Base-by-base conservation (phyloP, 53 echinoderm and acorn worm genomes). In the Paracentrotus lividus region DNA sequence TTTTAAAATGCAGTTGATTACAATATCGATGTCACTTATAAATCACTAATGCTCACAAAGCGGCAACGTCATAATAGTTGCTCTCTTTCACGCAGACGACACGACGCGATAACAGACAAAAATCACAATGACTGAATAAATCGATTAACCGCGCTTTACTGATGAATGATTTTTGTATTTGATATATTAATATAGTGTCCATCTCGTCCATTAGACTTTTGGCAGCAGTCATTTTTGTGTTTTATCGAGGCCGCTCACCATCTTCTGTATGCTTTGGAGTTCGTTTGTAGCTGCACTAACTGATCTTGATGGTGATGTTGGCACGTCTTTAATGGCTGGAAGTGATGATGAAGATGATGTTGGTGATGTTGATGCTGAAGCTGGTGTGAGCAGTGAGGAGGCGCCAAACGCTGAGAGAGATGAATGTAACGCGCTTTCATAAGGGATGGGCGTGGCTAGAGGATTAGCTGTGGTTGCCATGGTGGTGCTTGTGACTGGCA, bases 241-340 rank as follows among this genome's bases (percentile, higher is more conserved):
- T 56, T 99, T 97, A 40, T 99, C 99, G 57, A 99, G 95, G 66
- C 97, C 96, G 87, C 97, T 97, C 45, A 97, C 99, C 96, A 97
- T 96, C 89, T 95, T 99, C 60, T 97, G 99, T 90, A 99, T 99
- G 95, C 92, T 99, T 85, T 99, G 99, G 20, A 99, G 96, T 94
- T 99, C 99, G 90, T 96, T 99, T 64, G 96, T 98, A 32, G 95
- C 93, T 16, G 96, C 98, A 5, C 96, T 94, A 27, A 93, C 90
- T 77, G 95, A 95, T 88, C 93, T 95, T 45, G 95, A 88, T 20
- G 95, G 93, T 69, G 95, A 93, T 76, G 95, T 45, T 23, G 93
- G 89, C 16, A 88, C 88, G 85, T 93, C 93, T 93, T 95, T 95
- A 49, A 77, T 84, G 72, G 66, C 77, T 58, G 95, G 93, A 72